These are phyloP conservation scores for Takifugu rubripes DNA, from an alignment of 2,797 vertebrate genomes.

Conservation along the genomic window DNA sequence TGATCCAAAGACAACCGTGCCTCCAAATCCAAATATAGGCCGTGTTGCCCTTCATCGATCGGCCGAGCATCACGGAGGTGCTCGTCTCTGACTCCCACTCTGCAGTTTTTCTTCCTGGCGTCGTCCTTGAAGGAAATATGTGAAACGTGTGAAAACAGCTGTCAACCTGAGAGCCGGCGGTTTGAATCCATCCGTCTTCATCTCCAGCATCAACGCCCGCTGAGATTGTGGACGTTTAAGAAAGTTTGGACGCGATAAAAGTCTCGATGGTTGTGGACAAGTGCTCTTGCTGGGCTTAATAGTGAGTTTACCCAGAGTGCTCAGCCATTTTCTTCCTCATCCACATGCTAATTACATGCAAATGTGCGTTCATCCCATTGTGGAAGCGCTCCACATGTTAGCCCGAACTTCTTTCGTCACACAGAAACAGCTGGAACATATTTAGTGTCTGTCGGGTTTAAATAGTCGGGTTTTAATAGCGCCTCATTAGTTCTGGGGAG, in stretches of 20 bases:
- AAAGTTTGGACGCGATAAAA: constrained; percentile 18
- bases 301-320: constrained; percentile 70
- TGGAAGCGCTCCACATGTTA: constrained; percentile 29
- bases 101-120: constrained; percentile 29
- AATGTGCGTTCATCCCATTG: constrained; percentile 47
- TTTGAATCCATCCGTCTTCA: constrained; percentile 8
- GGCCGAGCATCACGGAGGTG: constrained; percentile 22
- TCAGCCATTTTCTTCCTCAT: constrained; percentile 53
- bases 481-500: too few relatives aligned
- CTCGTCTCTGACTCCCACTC: constrained; percentile 32
- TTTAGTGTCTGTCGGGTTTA: constrained; percentile 22
- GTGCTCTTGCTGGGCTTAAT: constrained; percentile 61
- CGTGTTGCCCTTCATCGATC: constrained; percentile 49
- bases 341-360: constrained; percentile 71
- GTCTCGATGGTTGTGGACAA: constrained; percentile 60
- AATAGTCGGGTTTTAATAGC: background rate
- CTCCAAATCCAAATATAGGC: constrained; percentile 36
- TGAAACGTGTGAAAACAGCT: constrained; percentile 15
- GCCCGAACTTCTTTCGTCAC: constrained; percentile 40
- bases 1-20: constrained; percentile 39
- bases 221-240: background rate
- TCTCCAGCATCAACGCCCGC: background rate
- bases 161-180: background rate
- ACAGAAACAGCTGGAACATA: constrained; percentile 28
- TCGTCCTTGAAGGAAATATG: constrained; percentile 37